Conservation (phyloP, 2,888 invertebrate genomes). For the Meiosimyza platycephala region DNA sequence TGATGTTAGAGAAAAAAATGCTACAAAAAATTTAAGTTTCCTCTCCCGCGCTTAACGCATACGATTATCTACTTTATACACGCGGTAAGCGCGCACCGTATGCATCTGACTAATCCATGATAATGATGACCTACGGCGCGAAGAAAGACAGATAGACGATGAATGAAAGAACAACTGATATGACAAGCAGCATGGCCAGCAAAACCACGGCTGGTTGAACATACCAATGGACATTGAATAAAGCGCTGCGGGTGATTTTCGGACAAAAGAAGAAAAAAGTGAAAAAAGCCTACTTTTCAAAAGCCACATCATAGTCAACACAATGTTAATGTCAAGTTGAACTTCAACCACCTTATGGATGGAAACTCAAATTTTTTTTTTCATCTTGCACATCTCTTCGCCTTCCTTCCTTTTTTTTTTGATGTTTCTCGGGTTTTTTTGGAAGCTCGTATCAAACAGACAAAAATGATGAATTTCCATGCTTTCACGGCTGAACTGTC, state of each 20-base stretch:
- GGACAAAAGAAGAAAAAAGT: too few relatives aligned
- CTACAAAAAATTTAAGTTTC: too few relatives aligned
- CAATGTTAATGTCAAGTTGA: neutral
- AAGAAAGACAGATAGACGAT: neutral
- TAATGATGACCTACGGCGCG: neutral
- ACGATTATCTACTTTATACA: too few relatives aligned
- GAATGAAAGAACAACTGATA: neutral
- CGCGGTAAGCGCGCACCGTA: too few relatives aligned
- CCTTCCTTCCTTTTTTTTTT: neutral
- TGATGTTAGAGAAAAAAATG: too few relatives aligned
- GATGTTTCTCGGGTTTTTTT: conserved; percentile 4
- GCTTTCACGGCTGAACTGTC: conserved; percentile 54
- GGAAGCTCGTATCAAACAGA: conserved; percentile 22
- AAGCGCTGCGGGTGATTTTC: neutral
- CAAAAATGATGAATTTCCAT: conserved; percentile 60
- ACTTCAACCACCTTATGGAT: neutral
- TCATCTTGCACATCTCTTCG: neutral
- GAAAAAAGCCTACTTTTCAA: too few relatives aligned
- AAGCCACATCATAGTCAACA: too few relatives aligned
- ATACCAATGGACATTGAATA: neutral
- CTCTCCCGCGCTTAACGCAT: too few relatives aligned
- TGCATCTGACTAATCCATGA: neutral
- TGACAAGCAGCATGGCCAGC: neutral
- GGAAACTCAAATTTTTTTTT: neutral
- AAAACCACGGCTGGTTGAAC: neutral